Percentiles rank a stretch among this genome's conserved stretches.
Conservation (phyloP, 2,888 invertebrate species). For the Drosophila mimica region DNA sequence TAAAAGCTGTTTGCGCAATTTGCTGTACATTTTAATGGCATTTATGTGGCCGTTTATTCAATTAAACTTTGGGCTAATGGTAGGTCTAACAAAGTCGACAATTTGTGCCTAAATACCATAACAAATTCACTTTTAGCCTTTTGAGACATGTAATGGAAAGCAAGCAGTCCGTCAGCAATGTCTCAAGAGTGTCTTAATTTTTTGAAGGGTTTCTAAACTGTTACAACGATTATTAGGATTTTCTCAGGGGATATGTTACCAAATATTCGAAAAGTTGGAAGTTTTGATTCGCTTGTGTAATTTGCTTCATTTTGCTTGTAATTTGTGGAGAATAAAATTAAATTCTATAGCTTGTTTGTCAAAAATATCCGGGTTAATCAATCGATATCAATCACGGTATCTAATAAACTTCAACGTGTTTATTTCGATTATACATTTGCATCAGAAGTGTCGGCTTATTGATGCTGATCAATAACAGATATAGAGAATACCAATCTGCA, state of each 20-base stretch:
- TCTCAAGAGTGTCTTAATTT: conserved; percentile 25
- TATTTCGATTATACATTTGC: background rate
- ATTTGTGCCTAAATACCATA: conserved; percentile 8
- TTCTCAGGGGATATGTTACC: conserved; percentile 1
- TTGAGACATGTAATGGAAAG: background rate
- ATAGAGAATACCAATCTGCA: background rate
- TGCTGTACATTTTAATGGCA: conserved; percentile 7
- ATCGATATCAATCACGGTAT: background rate
- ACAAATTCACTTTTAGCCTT: conserved; percentile 13
- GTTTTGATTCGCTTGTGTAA: background rate
- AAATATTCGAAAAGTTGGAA: background rate
- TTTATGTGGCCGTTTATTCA: conserved; percentile 19
- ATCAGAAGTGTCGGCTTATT: background rate
- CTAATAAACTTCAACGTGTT: background rate
- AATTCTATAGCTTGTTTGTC: background rate
- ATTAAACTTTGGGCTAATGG: conserved; percentile 2
- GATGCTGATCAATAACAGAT: background rate
- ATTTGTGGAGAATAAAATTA: background rate
- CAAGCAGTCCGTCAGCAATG: too few relatives aligned
- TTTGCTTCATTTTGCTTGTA: background rate
- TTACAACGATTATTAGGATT: background rate
- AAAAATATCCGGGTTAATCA: background rate
- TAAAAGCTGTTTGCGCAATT: conserved; percentile 35
- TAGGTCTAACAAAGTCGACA: background rate
- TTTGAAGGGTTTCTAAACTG: conserved; percentile 24